A percentile compares a stretch with the other conserved stretches of the same genome.
Evolutionary conservation across 2,797 vertebrate species (phyloP).

Genomic region (Furcifer pardalis): DNA sequence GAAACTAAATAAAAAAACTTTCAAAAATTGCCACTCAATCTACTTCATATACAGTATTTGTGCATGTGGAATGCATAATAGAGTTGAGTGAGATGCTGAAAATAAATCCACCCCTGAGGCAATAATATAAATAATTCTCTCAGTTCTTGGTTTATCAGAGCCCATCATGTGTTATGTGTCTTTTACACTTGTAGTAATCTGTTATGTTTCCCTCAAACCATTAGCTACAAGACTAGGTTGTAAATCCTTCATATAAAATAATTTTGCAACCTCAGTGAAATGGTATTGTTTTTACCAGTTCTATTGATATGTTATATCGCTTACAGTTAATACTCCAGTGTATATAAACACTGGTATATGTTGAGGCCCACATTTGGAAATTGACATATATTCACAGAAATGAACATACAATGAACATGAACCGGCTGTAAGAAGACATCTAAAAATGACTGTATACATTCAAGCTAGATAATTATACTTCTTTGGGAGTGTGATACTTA

Average conservation of each 20-base stretch:
- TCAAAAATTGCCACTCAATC: conserved; percentile 50
- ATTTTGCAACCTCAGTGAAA: conserved; percentile 32
- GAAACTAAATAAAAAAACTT: conserved; percentile 34
- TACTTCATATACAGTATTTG: conserved; percentile 50
- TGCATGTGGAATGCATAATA: conserved; percentile 17
- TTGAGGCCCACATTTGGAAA: conserved; percentile 49
- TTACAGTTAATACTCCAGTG: conserved; percentile 16
- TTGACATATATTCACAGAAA: conserved; percentile 55
- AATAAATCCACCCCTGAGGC: conserved; percentile 37
- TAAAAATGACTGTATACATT: conserved; percentile 32
- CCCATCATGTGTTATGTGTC: conserved; percentile 33
- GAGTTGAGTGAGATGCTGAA: conserved; percentile 38
- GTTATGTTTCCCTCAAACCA: conserved; percentile 61
- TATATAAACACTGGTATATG: conserved; percentile 44
- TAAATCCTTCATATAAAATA: conserved; percentile 54
- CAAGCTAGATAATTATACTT: conserved; percentile 42
- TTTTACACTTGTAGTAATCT: conserved; percentile 50
- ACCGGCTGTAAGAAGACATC: conserved; percentile 40
- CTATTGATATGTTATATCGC: background rate
- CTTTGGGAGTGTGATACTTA: conserved; percentile 44
- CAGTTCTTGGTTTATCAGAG: conserved; percentile 38
- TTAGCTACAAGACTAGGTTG: conserved; percentile 45
- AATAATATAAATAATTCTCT: conserved; percentile 40
- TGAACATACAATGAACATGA: conserved; percentile 48
- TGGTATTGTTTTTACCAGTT: background rate